phyloP scores from a whole-genome alignment of 2,797 vertebrate species.

The Halcyon leucocephala region DNA sequence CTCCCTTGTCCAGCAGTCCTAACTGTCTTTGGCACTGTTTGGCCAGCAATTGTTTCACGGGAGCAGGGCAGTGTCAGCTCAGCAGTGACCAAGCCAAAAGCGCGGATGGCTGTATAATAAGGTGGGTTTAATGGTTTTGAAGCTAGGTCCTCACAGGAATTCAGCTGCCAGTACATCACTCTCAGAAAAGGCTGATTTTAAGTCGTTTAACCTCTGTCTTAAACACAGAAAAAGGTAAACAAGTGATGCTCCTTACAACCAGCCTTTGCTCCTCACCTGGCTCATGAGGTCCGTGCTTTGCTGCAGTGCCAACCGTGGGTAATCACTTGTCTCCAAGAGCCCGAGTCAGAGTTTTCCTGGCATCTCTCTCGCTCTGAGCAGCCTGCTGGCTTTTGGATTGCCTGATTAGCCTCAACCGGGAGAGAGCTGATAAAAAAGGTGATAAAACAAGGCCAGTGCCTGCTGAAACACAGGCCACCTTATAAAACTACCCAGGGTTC shows the following conservation, averaged over 20 bases:
- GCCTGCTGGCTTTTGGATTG: background rate
- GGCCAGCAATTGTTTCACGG: background rate
- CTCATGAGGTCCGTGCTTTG: background rate
- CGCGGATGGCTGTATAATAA: background rate
- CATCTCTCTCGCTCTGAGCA: background rate
- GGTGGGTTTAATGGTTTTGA: background rate
- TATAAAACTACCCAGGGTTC: background rate
- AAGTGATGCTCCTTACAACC: background rate
- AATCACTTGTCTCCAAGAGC: background rate
- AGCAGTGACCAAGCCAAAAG: background rate
- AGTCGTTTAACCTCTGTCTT: background rate
- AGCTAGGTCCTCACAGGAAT: background rate
- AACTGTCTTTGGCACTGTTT: background rate
- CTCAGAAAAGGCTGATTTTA: background rate
- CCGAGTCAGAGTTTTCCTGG: background rate
- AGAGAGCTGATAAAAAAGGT: background rate
- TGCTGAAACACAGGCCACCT: background rate
- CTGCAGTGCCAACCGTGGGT: background rate
- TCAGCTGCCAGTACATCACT: background rate
- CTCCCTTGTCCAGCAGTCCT: background rate
- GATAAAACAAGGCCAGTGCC: background rate
- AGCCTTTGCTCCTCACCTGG: background rate
- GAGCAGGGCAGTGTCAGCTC: background rate
- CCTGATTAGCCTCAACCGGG: background rate
- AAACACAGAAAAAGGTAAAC: background rate